These are phyloP conservation scores for Thamnophis sirtalis DNA, from an alignment of 2,113 vertebrate species.

Conservation along the genomic window DNA sequence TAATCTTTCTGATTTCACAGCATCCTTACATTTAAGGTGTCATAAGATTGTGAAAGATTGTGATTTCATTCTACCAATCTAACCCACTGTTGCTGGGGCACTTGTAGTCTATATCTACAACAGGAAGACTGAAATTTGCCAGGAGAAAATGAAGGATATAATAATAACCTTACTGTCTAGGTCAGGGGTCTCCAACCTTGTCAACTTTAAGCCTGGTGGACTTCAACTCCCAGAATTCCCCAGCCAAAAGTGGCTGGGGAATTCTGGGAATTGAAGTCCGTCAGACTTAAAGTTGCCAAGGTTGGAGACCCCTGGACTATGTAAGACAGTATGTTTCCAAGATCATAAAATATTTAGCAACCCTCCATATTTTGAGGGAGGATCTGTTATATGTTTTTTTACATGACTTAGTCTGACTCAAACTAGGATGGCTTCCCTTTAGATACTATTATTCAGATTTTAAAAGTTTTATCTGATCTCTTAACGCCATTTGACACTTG, in stretches of 20 bases:
- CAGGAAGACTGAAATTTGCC: neutral
- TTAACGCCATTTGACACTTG: neutral
- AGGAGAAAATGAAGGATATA: neutral
- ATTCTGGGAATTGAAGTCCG: too few species aligned
- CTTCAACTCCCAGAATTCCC: too few species aligned
- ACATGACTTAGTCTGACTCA: neutral
- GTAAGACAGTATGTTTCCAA: neutral
- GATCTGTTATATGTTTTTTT: neutral
- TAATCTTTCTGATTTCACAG: neutral
- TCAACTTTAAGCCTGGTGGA: too few species aligned
- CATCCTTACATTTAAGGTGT: neutral
- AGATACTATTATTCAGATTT: neutral
- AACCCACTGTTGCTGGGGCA: neutral
- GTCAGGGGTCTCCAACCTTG: too few species aligned
- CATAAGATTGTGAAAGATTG: neutral
- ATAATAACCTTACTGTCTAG: neutral
- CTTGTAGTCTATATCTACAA: neutral
- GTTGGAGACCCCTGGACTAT: neutral
- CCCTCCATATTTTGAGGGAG: neutral
- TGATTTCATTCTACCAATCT: neutral
- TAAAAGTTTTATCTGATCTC: neutral
- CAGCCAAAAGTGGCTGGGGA: too few species aligned
- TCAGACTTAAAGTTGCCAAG: too few species aligned
- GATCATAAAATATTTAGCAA: neutral
- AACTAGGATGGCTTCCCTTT: neutral